These are phyloP conservation scores for Tupaia chinensis DNA, from an alignment of 2,113 vertebrate genomes.

Conservation along the genomic window DNA sequence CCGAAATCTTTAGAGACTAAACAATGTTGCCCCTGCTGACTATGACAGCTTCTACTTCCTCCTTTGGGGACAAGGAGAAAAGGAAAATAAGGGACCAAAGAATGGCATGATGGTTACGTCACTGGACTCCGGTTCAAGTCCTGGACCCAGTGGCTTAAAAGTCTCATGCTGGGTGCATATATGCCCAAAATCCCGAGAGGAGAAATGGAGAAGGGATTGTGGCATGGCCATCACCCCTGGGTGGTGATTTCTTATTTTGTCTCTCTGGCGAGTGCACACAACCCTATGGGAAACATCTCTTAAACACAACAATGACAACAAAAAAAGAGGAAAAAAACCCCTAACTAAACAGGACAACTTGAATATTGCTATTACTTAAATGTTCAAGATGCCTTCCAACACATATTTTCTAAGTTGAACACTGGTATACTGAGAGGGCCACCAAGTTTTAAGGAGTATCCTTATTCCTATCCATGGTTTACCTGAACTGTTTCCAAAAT, in stretches of 20 bases:
- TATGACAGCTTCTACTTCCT: background rate
- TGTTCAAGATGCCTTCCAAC: background rate
- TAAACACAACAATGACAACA: no score
- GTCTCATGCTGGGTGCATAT: no score
- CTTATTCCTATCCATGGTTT: slow-evolving; percentile 62
- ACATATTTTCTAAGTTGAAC: slow-evolving; percentile 21
- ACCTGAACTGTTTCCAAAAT: slow-evolving; percentile 99
- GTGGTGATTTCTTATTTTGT: no score
- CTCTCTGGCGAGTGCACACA: no score
- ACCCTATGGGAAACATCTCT: no score
- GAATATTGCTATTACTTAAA: slow-evolving; percentile 13
- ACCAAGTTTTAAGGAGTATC: slow-evolving; percentile 50
- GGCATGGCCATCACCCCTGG: no score
- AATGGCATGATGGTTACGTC: no score
- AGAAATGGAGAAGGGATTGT: no score
- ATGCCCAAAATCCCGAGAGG: no score
- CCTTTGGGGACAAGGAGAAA: background rate
- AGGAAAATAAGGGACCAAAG: no score
- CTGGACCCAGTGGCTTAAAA: no score
- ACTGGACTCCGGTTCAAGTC: no score
- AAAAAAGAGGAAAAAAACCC: background rate
- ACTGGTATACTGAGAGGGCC: background rate
- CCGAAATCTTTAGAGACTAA: background rate
- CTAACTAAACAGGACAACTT: background rate
- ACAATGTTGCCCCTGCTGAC: background rate